These are phyloP conservation scores for Helostoma temminkii DNA, from an alignment of 2,797 vertebrate species.

Conservation along the genomic window DNA sequence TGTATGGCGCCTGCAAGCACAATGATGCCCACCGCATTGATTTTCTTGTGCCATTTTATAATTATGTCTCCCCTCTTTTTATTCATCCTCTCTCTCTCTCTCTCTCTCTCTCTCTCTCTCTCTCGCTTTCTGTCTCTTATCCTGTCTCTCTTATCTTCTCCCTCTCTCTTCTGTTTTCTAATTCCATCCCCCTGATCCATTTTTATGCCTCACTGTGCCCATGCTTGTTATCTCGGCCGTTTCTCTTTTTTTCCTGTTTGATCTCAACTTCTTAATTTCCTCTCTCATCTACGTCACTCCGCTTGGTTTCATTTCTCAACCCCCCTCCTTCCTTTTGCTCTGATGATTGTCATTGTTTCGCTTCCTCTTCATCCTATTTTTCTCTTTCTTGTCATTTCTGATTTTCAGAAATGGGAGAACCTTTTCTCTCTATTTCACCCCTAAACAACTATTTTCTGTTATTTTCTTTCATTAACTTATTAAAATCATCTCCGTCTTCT, in stretches of 20 bases:
- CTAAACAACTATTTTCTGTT: slow-evolving; percentile 2
- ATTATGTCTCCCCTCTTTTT: slow-evolving; percentile 69
- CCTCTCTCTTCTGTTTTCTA: slow-evolving; percentile 69
- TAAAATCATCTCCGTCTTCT: slow-evolving; percentile 5
- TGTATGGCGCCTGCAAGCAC: slow-evolving; percentile 58
- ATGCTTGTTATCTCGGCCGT: slow-evolving; percentile 74
- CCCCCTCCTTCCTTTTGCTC: slow-evolving; percentile 26
- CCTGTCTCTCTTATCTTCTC: slow-evolving; percentile 66
- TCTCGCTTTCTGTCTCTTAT: no score
- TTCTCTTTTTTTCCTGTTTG: slow-evolving; percentile 64
- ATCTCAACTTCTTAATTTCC: slow-evolving; percentile 82
- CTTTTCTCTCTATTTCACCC: not conserved
- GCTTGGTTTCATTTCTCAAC: slow-evolving; percentile 41
- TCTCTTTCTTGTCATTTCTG: slow-evolving; percentile 12
- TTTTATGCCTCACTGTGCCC: slow-evolving; percentile 72
- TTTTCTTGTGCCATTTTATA: slow-evolving; percentile 78
- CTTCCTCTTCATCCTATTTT: slow-evolving; percentile 24
- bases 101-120: slow-evolving; percentile 39
- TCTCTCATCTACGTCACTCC: slow-evolving; percentile 66
- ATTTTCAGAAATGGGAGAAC: not conserved
- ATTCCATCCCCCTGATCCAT: slow-evolving; percentile 76
- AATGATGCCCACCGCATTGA: slow-evolving; percentile 71
- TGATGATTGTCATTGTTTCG: slow-evolving; percentile 20
- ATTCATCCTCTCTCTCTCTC: slow-evolving; percentile 24
- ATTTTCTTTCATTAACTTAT: slow-evolving; percentile 21